Evolutionary conservation across 2,113 vertebrate species (phyloP).

Genomic region (Peromyscus californicus): DNA sequence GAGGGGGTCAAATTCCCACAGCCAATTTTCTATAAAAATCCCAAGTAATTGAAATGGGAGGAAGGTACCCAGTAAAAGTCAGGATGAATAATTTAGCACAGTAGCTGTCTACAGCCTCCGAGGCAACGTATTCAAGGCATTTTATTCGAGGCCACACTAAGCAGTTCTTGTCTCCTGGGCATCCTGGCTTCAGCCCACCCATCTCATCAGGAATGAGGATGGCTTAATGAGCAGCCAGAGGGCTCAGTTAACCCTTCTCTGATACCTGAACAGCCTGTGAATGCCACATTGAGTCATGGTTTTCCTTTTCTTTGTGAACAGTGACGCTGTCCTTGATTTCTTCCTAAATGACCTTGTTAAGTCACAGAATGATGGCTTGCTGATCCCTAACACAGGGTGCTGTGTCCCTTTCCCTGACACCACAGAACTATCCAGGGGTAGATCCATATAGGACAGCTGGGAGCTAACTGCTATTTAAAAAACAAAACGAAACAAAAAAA

Average conservation of each 20-base stretch:
- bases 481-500: not conserved
- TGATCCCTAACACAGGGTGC: not conserved
- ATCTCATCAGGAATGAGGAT: not conserved
- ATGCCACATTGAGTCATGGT: not conserved
- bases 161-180: conserved; percentile 31
- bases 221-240: not conserved
- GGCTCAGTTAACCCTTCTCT: conserved; percentile 33
- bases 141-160: conserved; percentile 15
- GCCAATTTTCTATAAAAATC: conserved; percentile 82
- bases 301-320: not conserved
- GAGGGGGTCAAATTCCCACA: conserved; percentile 78
- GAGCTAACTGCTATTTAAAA: not conserved
- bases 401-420: not conserved
- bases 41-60: conserved; percentile 80
- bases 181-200: conserved; percentile 32
- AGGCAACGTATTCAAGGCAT: conserved; percentile 42
- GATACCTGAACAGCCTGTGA: not conserved
- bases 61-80: conserved; percentile 77
- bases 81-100: conserved; percentile 76
- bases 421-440: not conserved
- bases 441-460: not conserved
- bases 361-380: not conserved
- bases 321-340: not conserved
- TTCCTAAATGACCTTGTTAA: not conserved
- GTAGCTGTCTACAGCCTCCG: conserved; percentile 50